Percentiles rank a stretch among this genome's conserved stretches.
These are phyloP conservation scores for Nudaria mundana DNA, from an alignment of 2,888 invertebrate genomes.

Conservation along the genomic window DNA sequence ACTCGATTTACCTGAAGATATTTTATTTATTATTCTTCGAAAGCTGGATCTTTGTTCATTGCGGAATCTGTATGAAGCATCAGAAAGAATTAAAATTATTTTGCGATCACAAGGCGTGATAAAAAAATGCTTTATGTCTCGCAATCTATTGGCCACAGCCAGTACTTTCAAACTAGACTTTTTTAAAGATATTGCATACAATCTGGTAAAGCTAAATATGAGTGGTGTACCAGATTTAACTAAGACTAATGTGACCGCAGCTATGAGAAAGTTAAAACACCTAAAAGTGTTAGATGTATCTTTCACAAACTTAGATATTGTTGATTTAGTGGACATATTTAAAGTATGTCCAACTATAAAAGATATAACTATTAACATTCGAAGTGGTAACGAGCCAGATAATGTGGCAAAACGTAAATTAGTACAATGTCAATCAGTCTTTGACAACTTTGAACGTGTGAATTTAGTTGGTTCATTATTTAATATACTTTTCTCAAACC, in stretches of 20 bases:
- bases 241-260: constrained; percentile 44
- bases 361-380: constrained; percentile 52
- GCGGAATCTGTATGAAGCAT: constrained; percentile 46
- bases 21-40: constrained; percentile 56
- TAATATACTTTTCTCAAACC: constrained; percentile 44
- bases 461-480: constrained; percentile 53
- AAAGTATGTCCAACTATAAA: constrained; percentile 53
- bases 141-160: constrained; percentile 46
- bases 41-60: constrained; percentile 48
- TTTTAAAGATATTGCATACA: constrained; percentile 47
- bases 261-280: constrained; percentile 45
- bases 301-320: constrained; percentile 53
- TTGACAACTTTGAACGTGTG: constrained; percentile 52
- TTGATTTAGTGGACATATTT: constrained; percentile 52
- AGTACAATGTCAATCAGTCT: constrained; percentile 44
- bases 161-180: constrained; percentile 47
- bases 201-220: constrained; percentile 51
- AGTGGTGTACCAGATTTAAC: constrained; percentile 50
- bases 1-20: constrained; percentile 55
- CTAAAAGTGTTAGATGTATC: constrained; percentile 56
- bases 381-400: constrained; percentile 30
- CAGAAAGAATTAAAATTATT: constrained; percentile 39
- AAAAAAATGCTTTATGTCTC: constrained; percentile 46
- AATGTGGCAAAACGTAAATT: constrained; percentile 25
- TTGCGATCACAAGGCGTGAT: constrained; percentile 41